phyloP scores from a whole-genome alignment of 2,888 invertebrate species.

The Eupithecia dodoneata region DNA sequence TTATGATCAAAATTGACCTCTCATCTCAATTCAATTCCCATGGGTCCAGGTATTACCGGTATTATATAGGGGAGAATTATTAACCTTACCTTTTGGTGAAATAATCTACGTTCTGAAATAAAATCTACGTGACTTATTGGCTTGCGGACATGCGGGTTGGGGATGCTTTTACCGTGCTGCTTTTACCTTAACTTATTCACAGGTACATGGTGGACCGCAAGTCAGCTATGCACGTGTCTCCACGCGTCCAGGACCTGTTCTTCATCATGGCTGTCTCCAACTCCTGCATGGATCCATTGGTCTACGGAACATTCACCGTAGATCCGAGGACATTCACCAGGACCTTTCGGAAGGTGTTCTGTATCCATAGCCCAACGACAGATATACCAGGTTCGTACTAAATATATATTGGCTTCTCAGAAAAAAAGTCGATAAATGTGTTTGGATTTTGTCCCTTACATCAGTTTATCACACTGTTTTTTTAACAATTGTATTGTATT shows the following conservation, averaged over 20 bases:
- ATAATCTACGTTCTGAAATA: no score
- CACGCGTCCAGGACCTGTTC: constrained; percentile 87
- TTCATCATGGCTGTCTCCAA: constrained; percentile 93
- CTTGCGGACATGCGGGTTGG: neutral
- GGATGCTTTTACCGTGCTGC: neutral
- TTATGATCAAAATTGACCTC: constrained; percentile 5
- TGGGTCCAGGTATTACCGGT: no score
- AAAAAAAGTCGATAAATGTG: no score
- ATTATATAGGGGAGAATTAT: neutral
- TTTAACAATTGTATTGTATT: no score
- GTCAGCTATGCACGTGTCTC: constrained; percentile 86
- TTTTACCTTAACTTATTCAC: constrained; percentile 34
- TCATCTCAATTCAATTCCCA: neutral
- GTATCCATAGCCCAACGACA: constrained; percentile 55
- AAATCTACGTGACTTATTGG: neutral
- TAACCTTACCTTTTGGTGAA: neutral
- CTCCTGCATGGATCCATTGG: constrained; percentile 91
- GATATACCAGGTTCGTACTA: constrained; percentile 60
- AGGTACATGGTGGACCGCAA: constrained; percentile 89
- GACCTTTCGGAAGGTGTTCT: constrained; percentile 65
- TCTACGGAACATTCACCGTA: constrained; percentile 89
- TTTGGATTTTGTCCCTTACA: no score
- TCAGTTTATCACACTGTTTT: no score
- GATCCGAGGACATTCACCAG: constrained; percentile 73
- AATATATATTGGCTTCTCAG: no score